phyloP scores from a whole-genome alignment of 2,113 vertebrate genomes.

The Butastur rufipennis region DNA sequence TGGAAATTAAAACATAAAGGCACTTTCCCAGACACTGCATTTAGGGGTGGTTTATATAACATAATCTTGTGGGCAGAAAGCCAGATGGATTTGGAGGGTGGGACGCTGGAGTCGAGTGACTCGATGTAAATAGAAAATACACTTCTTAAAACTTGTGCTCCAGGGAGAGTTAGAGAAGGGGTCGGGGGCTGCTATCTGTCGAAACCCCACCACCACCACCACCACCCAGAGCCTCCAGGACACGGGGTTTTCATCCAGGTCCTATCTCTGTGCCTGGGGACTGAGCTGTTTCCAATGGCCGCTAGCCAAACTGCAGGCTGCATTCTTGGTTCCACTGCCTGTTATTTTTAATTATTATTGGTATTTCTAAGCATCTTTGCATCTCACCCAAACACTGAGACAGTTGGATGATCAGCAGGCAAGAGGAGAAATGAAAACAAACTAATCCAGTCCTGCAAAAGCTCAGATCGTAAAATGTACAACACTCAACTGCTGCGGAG shows the following conservation, averaged over 20 bases:
- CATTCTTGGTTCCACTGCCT: not conserved
- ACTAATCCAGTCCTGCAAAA: not conserved
- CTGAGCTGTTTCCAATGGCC: not conserved
- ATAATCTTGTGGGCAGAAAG: constrained; percentile 29
- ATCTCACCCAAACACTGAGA: constrained; percentile 12
- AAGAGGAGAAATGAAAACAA: constrained; percentile 7
- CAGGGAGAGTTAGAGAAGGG: not conserved
- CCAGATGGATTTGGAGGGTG: not conserved
- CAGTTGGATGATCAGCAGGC: constrained; percentile 26
- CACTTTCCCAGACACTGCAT: constrained; percentile 40
- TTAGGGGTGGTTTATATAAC: constrained; percentile 51
- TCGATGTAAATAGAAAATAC: not conserved
- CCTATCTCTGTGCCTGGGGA: not conserved
- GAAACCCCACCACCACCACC: not conserved
- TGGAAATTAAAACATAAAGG: constrained; percentile 71
- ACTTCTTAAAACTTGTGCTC: fast-evolving
- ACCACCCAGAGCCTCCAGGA: not conserved
- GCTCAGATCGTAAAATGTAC: not conserved
- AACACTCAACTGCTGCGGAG: not conserved
- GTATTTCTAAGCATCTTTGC: not conserved
- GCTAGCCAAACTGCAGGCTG: not conserved
- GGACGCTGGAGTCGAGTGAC: not conserved
- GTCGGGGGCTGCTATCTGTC: fast-evolving
- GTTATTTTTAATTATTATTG: not conserved
- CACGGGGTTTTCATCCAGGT: not conserved